phyloP scores from a whole-genome alignment of 2,797 vertebrate genomes.

The Sparidentex hasta region DNA sequence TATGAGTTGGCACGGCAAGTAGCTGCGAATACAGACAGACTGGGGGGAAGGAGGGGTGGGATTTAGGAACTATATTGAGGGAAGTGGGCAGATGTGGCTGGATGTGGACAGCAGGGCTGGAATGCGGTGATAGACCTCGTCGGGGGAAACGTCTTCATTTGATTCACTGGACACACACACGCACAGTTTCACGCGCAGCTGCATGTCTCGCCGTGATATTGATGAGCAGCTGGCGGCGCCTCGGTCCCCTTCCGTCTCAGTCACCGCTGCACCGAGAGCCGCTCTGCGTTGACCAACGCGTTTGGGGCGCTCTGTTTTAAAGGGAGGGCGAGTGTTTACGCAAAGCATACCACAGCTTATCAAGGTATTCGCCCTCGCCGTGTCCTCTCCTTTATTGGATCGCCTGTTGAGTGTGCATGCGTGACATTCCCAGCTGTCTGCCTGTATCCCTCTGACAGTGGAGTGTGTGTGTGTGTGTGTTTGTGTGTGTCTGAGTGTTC shows the following conservation, averaged over 20 bases:
- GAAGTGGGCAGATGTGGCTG: conserved; percentile 64
- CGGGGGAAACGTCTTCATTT: conserved; percentile 69
- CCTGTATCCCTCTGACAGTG: conserved; percentile 50
- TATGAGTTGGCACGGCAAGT: conserved; percentile 43
- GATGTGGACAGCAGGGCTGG: conserved; percentile 50
- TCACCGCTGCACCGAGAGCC: conserved; percentile 13
- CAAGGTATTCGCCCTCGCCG: conserved; percentile 58
- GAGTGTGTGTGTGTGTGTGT: conserved; percentile 12
- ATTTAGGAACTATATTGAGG: conserved; percentile 56
- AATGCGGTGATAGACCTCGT: conserved; percentile 60
- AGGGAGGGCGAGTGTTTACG: conserved; percentile 48
- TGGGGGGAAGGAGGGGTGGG: conserved; percentile 27
- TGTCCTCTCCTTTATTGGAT: conserved; percentile 67
- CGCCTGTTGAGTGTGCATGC: conserved; percentile 56
- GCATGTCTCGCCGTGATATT: conserved; percentile 35
- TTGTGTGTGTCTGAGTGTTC: conserved; percentile 23
- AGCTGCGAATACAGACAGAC: conserved; percentile 23
- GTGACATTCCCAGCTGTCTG: conserved; percentile 78
- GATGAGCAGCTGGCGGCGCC: conserved; percentile 52
- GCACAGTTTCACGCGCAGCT: conserved; percentile 38
- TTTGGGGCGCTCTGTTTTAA: conserved; percentile 33
- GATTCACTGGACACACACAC: conserved; percentile 29
- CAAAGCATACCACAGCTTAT: conserved; percentile 54
- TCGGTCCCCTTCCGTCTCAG: not conserved
- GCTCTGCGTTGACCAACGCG: conserved; percentile 10